A percentile compares a stretch with the other conserved stretches of the same genome.
Conservation (phyloP, 2,888 invertebrate genomes). For the Drosophila affinis region DNA sequence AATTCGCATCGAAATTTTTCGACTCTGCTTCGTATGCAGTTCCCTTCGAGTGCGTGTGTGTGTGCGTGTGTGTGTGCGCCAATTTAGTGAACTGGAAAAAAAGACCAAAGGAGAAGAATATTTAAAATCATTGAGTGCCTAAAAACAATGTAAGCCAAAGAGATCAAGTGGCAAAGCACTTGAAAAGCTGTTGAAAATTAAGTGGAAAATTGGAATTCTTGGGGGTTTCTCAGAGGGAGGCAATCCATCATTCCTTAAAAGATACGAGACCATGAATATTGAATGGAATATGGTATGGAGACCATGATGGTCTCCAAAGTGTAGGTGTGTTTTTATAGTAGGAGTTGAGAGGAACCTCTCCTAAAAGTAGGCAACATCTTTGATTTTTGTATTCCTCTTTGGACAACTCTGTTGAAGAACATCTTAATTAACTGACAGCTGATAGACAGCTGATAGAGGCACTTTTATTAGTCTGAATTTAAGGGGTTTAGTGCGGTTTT, state of each 20-base stretch:
- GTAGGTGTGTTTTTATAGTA: too few relatives aligned
- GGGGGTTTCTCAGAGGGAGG: not conserved
- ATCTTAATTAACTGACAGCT: too few relatives aligned
- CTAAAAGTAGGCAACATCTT: too few relatives aligned
- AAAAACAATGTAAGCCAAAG: slow-evolving; percentile 2
- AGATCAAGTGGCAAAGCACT: not conserved
- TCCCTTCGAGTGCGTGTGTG: slow-evolving; percentile 9
- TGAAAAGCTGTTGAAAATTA: not conserved
- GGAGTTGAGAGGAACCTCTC: too few relatives aligned
- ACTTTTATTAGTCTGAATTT: too few relatives aligned
- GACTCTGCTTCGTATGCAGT: slow-evolving; percentile 25
- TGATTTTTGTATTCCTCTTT: too few relatives aligned
- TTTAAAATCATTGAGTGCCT: not conserved
- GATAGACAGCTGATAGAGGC: too few relatives aligned
- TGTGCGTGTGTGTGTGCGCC: not conserved
- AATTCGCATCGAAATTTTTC: slow-evolving; percentile 23
- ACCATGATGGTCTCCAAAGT: too few relatives aligned
- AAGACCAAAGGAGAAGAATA: not conserved
- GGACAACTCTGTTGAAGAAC: too few relatives aligned
- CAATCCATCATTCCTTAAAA: not conserved
- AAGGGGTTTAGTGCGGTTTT: too few relatives aligned
- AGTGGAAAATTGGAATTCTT: not conserved
- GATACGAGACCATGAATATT: too few relatives aligned
- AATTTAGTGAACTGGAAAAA: slow-evolving; percentile 12
- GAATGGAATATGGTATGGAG: too few relatives aligned